Base-by-base conservation (phyloP, 2,113 vertebrate species). In the Todiramphus chloris region DNA sequence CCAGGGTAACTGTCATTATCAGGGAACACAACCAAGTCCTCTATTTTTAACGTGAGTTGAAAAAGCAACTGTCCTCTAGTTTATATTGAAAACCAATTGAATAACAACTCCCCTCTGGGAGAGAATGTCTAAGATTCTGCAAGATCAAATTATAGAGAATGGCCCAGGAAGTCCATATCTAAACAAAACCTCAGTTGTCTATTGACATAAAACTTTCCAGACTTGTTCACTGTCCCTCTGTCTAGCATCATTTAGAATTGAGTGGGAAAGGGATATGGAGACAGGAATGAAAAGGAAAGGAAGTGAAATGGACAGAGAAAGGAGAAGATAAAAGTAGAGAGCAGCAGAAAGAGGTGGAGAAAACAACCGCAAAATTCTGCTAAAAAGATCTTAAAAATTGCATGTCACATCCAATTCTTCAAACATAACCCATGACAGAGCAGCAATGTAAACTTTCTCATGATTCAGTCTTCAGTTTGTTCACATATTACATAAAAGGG, bases 341-440 rank as follows among this genome's bases (percentile, higher is more conserved):
- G n/a, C 23, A 83, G 41, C 37, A 87, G 73, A 68, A 89, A 91
- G 46, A 66, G 28, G 19, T 41, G n/a, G 59, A 37, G 50, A 86
- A 64, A 90, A 93, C 5, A 74, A 78, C 72, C 0, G 0, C 80
- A 92, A 92, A 91, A 94, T 84, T 87, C 25, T 89, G 16, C 83
- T 84, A 70, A 72, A 93, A 93, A 75, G 33, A 64, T 91, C 55
- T 73, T 79, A 43, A 89, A 96, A 82, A 84, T 46, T 70, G 39
- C 35, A 46, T 50, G 60, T 87, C 69, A 50, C 76, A 70, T 67
- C 83, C 59, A 87, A 27, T 92, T 88, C 67, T 89, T 94, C 83
- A 93, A 90, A 55, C 33, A 56, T 30, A 87, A 60, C 5, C 46
- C 60, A 83, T 72, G 87, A 77, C 4, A 10, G 80, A 67, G n/a